Conservation (phyloP, 2,888 invertebrate species). For the Drosophila mulleri region DNA sequence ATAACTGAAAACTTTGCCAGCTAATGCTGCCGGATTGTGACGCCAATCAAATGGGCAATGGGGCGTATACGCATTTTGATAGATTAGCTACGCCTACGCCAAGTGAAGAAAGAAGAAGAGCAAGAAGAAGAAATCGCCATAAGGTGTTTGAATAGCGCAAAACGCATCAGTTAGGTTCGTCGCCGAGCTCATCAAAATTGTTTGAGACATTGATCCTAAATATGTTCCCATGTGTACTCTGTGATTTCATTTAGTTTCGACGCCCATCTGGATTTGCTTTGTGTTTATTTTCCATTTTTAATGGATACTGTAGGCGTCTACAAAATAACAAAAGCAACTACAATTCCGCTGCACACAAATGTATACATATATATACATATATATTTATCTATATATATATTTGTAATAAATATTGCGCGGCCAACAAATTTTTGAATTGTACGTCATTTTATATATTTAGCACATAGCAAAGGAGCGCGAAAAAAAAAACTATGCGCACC, state of each 20-base stretch:
- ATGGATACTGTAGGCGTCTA: conserved; percentile 72
- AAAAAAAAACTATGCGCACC: conserved; percentile 27
- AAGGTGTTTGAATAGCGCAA: conserved; percentile 36
- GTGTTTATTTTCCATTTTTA: conserved; percentile 68
- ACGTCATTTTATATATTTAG: conserved; percentile 77
- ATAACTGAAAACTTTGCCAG: conserved; percentile 25
- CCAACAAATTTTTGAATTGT: conserved; percentile 57
- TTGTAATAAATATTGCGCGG: conserved; percentile 75
- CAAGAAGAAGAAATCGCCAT: conserved; percentile 13
- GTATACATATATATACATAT: conserved; percentile 38
- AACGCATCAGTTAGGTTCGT: conserved; percentile 29
- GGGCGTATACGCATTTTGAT: conserved; percentile 65
- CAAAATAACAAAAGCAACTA: background rate
- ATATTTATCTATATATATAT: conserved; percentile 30
- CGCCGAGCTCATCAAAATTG: conserved; percentile 19
- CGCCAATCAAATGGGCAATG: conserved; percentile 56
- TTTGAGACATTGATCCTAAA: conserved; percentile 39
- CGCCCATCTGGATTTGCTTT: conserved; percentile 46
- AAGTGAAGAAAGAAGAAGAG: background rate
- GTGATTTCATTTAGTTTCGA: conserved; percentile 18
- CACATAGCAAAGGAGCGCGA: conserved; percentile 13
- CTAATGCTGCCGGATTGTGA: conserved; percentile 46
- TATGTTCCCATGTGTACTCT: conserved; percentile 5
- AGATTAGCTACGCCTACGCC: conserved; percentile 62
- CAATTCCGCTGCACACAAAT: conserved; percentile 31